phyloP scores from a whole-genome alignment of 2,888 invertebrate genomes.

The Proisotoma minuta region DNA sequence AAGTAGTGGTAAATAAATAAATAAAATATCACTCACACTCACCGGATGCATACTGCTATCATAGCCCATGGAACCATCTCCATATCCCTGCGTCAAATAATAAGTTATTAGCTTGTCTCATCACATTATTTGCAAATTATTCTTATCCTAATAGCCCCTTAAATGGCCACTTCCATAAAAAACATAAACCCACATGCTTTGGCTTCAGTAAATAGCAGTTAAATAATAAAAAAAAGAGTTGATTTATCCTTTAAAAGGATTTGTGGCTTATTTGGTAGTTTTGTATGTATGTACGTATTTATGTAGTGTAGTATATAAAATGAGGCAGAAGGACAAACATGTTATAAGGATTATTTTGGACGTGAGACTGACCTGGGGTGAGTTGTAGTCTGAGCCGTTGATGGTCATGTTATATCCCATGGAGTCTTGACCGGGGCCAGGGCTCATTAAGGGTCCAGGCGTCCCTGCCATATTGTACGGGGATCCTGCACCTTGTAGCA shows the following conservation, averaged over 20 bases:
- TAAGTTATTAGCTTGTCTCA: background rate
- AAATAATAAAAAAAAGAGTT: background rate
- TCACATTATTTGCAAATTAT: background rate
- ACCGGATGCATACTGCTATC: constrained; percentile 91
- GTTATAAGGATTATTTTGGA: no score
- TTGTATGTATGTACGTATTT: background rate
- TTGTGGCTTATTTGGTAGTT: background rate
- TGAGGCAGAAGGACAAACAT: no score
- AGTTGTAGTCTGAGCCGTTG: constrained; percentile 74
- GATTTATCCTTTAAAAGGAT: background rate
- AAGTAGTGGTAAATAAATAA: background rate
- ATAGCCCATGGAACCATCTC: constrained; percentile 71
- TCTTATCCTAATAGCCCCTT: background rate
- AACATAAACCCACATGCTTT: background rate
- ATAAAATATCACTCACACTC: constrained; percentile 50
- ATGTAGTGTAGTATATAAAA: background rate
- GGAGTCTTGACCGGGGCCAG: constrained; percentile 75
- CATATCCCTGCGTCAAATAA: constrained; percentile 58
- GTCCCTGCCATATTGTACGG: constrained; percentile 87
- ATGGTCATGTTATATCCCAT: constrained; percentile 91
- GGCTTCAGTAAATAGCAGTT: background rate
- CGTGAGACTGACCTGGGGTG: constrained; percentile 57
- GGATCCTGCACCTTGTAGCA: constrained; percentile 62
- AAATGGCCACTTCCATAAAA: background rate
- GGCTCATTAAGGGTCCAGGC: constrained; percentile 92